Evolutionary conservation across 2,888 invertebrate genomes (phyloP), one percentile per base, ranked within the genome.

Genomic region (Drosophila ustulata): DNA sequence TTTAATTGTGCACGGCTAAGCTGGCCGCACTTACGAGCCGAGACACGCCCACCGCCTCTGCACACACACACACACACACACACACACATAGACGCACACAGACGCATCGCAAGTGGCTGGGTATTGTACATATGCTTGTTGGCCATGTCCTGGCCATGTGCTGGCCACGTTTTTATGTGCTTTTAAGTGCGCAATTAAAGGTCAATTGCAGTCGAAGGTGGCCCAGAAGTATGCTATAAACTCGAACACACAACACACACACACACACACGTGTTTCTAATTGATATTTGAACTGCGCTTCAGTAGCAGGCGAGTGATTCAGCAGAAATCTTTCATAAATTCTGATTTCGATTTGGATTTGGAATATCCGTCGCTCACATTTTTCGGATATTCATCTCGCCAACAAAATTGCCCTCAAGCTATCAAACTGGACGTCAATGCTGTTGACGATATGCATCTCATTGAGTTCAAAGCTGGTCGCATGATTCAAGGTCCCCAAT

Each of bases 401-500:
- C 4, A 5, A 4, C 37, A 37, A 37, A 11, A 37, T 37, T 37
- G 11, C 2, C 4, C 4, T n/a, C n/a, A 13, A 41, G 13, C 13
- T 18, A 26, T 3, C 49, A 72, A 56, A n/a, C 52, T 71, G 77
- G 67, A 62, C 9, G 28, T 2, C 8, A n/a, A 37, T 26, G 18
- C 9, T 5, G 11, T 3, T 0, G 2, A 47, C 8, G 30, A 26
- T 30, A 9, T 1, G 1, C 96, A 98, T 93, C 93, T 99, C 75
- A 96, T 98, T 0, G 98, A 99, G 93, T 98, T 98, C 91, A 95
- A 97, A 83, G 98, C 98, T 75, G 99, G 99, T 34, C 98, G 98
- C 93, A 98, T 99, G 98, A 96, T 95, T 62, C 93, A 98, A 92
- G 84, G 88, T 26, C 97, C 97, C 37, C 96, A 96, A 84, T 97